Percentiles rank a stretch among this genome's conserved stretches.
Evolutionary conservation across 92 coral and sea anemone species (phyloP).

Genomic region (Phymanthus crucifer): DNA sequence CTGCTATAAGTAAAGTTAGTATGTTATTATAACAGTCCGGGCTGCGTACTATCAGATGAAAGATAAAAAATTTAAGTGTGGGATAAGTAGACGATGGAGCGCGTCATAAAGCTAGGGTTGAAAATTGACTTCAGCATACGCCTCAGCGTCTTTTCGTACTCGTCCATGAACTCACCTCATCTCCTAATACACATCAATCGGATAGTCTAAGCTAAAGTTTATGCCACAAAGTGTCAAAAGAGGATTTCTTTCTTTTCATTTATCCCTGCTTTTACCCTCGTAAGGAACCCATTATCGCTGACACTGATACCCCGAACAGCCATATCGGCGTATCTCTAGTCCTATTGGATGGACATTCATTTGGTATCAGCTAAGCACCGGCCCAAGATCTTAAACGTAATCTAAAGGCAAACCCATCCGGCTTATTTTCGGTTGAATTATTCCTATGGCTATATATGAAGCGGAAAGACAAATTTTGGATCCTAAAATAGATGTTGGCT

Average conservation of each 20-base stretch:
- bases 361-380: not conserved
- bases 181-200: not conserved
- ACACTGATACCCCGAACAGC: not conserved
- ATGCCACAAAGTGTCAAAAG: not conserved
- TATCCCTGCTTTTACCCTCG: not conserved
- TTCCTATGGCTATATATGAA: not conserved
- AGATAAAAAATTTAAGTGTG: too few relatives aligned
- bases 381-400: not conserved
- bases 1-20: too few relatives aligned
- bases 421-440: not conserved
- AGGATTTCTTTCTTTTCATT: not conserved
- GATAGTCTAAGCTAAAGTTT: not conserved
- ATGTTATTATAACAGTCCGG: too few relatives aligned
- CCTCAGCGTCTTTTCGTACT: not conserved
- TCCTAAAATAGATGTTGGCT: not conserved
- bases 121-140: too few relatives aligned
- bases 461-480: not conserved
- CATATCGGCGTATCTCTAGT: not conserved
- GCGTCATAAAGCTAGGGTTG: too few relatives aligned
- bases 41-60: too few relatives aligned
- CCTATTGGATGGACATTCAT: not conserved
- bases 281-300: not conserved
- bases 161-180: not conserved
- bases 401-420: constrained; percentile 8
- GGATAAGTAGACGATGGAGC: too few relatives aligned